Percentiles rank a stretch among this genome's conserved stretches.
Conservation (phyloP, 2,888 invertebrate species). For the Apamea sordens region DNA sequence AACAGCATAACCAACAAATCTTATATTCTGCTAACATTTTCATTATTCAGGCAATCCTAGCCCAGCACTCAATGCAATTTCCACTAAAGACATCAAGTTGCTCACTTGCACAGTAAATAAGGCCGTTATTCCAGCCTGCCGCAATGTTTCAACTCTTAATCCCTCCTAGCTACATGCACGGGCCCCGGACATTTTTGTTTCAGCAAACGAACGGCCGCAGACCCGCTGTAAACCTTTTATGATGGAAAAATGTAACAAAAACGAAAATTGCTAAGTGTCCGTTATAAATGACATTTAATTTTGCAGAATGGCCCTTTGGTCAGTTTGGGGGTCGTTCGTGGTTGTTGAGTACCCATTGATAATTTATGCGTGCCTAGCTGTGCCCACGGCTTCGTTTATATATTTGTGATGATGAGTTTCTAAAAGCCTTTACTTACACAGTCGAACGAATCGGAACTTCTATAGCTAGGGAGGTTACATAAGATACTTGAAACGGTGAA, state of each 20-base stretch:
- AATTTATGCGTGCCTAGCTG: constrained; percentile 33
- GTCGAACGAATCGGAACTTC: not conserved
- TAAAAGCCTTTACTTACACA: not conserved
- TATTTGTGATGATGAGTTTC: not conserved
- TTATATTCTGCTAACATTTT: not conserved
- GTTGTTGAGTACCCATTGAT: constrained; percentile 33
- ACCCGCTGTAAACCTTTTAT: constrained; percentile 65
- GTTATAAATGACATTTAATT: constrained; percentile 46
- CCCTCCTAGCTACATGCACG: constrained; percentile 65
- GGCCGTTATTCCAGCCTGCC: constrained; percentile 54
- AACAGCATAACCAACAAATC: not conserved
- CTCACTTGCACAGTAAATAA: constrained; percentile 60
- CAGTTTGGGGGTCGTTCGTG: constrained; percentile 33
- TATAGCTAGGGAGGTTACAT: not conserved
- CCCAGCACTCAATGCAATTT: constrained; percentile 26
- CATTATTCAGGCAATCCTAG: constrained; percentile 8
- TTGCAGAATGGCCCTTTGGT: constrained; percentile 40
- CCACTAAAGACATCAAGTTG: constrained; percentile 46
- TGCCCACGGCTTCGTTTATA: not conserved
- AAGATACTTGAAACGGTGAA: not conserved
- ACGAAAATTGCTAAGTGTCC: constrained; percentile 63
- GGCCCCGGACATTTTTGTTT: constrained; percentile 66
- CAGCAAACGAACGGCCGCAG: constrained; percentile 65
- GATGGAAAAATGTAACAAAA: constrained; percentile 63
- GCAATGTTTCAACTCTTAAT: constrained; percentile 73